Evolutionary conservation across 2,797 vertebrate genomes (phyloP), one percentile per base, ranked within the genome.

Genomic region (Danio choprae): DNA sequence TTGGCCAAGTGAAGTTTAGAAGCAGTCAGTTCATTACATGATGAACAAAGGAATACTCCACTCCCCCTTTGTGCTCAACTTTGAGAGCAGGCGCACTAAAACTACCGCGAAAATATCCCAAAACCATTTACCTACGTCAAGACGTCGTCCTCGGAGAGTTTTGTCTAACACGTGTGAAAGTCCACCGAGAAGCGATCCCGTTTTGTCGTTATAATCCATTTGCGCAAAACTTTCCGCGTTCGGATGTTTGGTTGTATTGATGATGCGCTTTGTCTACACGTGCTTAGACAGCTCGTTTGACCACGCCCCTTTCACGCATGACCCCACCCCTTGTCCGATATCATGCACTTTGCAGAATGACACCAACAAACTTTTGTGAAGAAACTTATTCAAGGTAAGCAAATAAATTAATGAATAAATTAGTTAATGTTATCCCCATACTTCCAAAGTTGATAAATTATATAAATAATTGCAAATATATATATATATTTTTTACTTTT

Each of bases 21-120:
- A 59, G 13, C 36, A 20, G 63, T 69, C 62, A 68, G 20, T 59
- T 71, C 59, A 44, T 41, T 58, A 68, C 22, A 77, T 65, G 65
- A 48, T 53, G 78, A 87, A 87, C 84, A 87, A 87, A 87, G 82
- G 72, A 85, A 73, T 65, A 69, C 59, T 78, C 78, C 74, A 75
- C 59, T 63, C 73, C 74, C 67, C 64, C 81, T 81, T 79, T 84
- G 77, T 74, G 79, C 76, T 80, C 77, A 85, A 79, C 82, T 84
- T 85, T 81, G 64, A 74, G 73, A 81, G 74, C 67, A 70, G 74
- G 50, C 53, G 55, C 70, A 71, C 59, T 74, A 80, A 70, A 77
- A 79, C 72, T 87, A 75, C 44, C 60, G 81, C 68, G 68, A 62
- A 74, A 48, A 79, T 83, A 65, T 60, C 71, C 5, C 64, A n/a